Evolutionary conservation across 2,888 invertebrate species (phyloP), one percentile per base, ranked within the genome.

Genomic region (Subacronicta megacephala): DNA sequence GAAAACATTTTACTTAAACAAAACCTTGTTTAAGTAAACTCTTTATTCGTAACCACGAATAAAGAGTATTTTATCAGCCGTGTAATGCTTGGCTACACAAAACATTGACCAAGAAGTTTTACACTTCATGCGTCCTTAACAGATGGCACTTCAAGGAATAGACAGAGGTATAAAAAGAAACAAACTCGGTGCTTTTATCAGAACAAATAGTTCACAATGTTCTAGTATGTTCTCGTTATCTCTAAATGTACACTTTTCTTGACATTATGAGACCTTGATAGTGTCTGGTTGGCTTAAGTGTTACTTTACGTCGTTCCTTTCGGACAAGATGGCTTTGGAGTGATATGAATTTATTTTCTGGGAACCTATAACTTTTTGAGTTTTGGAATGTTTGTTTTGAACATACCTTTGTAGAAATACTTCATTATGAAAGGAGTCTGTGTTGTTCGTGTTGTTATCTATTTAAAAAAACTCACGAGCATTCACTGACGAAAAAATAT

Each of bases 211-310:
- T 72, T 50, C 52, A 62, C 50, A 53, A 50, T 56, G 50, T 47
- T 53, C 58, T 41, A 50, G 40, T 66, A 57, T 62, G 50, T 72
- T 62, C 50, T 59, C 58, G 43, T 66, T 70, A 66, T 72, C 62
- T 59, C 38, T 58, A 66, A 55, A 51, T 52, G 52, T 58, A 46
- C 29, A 45, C 40, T 66, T 53, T 53, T 43, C 35, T 31, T 40
- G 36, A 35, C 29, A 18, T 53, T 46, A 35, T 63, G 49, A 55
- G 16, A 23, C n/a, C 42, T 58, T 12, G 31, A 49, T 62, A 47
- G 43, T 44, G 52, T 38, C 13, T 10, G 16, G 41, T 16, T 33
- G 16, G 18, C 40, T 49, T n/a, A 41, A 44, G 35, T 55, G 47
- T 49, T 35, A 42, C 23, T 68, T 49, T 36, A 15, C 1, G 3